Conservation (phyloP, 2,113 vertebrate species). For the Eleginops maclovinus region DNA sequence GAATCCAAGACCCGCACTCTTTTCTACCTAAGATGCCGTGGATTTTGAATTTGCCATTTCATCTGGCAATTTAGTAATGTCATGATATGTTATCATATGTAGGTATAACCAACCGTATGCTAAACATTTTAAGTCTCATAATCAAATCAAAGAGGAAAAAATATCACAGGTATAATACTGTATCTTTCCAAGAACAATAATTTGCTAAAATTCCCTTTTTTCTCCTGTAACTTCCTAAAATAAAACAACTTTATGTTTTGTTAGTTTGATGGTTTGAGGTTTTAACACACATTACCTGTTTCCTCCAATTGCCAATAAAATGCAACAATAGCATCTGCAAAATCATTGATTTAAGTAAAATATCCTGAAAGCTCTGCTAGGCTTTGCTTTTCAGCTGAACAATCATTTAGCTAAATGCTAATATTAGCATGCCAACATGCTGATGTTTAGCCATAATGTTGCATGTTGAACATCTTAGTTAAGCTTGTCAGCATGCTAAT, state of each 20-base stretch:
- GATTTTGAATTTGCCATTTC: slow-evolving; percentile 44
- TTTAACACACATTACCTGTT: background rate
- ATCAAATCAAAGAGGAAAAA: background rate
- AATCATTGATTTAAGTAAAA: background rate
- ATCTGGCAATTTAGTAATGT: slow-evolving; percentile 31
- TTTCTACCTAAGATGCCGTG: slow-evolving; percentile 26
- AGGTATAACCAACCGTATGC: background rate
- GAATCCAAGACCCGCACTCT: slow-evolving; percentile 58
- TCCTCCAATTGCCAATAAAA: background rate
- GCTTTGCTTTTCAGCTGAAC: background rate
- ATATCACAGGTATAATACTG: background rate
- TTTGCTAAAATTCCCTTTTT: background rate
- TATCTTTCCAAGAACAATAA: background rate
- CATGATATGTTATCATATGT: background rate
- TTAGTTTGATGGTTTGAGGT: background rate
- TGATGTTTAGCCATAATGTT: background rate
- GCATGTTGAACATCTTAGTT: too few relatives aligned
- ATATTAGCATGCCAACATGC: background rate
- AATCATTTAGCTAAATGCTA: background rate
- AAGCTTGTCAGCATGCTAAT: too few relatives aligned
- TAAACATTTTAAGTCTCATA: background rate
- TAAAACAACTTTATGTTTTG: background rate
- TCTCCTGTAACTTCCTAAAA: background rate
- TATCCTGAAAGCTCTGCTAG: background rate
- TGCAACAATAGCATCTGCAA: background rate